Evolutionary conservation across 2,888 invertebrate genomes (phyloP).

Genomic region (Entomobrya proxima): DNA sequence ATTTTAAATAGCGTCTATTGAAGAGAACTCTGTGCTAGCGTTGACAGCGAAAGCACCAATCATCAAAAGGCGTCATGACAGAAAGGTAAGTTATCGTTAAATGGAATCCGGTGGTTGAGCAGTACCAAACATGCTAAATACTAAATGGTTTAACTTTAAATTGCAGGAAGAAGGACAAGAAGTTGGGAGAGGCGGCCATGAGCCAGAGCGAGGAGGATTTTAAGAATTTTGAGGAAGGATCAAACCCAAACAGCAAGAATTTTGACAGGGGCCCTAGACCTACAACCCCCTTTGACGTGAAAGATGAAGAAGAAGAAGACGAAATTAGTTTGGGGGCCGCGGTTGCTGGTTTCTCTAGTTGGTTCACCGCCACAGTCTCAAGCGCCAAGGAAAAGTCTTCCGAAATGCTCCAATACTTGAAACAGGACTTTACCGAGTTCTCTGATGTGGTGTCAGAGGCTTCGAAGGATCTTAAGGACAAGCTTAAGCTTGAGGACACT

Average conservation of each 20-base stretch:
- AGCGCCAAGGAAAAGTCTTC: conserved; percentile 72
- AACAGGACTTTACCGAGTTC: conserved; percentile 75
- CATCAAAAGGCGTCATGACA: neutral
- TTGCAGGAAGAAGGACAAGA: neutral
- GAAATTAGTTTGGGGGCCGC: conserved; percentile 63
- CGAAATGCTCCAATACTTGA: conserved; percentile 75
- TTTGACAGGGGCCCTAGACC: no score
- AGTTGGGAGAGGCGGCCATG: no score
- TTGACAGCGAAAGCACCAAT: neutral
- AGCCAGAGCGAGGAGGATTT: no score
- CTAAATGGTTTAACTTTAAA: no score
- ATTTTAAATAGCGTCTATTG: neutral
- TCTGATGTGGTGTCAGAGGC: conserved; percentile 74
- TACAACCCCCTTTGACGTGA: neutral
- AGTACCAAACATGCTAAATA: no score
- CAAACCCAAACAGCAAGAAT: no score
- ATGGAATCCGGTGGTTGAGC: no score
- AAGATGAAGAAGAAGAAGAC: conserved; percentile 24
- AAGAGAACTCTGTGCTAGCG: neutral
- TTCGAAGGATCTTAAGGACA: conserved; percentile 74
- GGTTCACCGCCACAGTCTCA: conserved; percentile 70
- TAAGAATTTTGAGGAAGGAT: no score
- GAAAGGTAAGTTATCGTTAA: neutral
- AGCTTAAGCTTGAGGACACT: conserved; percentile 74
- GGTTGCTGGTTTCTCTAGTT: conserved; percentile 66